Conservation (phyloP, 2,888 invertebrate genomes). For the Mimas tiliae region DNA sequence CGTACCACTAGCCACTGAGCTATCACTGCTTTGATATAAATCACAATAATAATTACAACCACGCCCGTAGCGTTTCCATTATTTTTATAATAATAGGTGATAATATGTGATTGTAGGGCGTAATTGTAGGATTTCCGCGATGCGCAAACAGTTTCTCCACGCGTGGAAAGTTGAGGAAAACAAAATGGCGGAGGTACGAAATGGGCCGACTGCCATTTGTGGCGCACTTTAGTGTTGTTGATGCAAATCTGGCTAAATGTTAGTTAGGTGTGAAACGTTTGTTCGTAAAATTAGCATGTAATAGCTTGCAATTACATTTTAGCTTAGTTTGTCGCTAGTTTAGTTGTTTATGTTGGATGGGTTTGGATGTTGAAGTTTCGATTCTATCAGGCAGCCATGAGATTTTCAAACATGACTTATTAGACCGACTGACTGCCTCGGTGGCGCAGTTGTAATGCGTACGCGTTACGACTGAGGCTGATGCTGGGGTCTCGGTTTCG, state of each 20-base stretch:
- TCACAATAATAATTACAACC: too few species aligned
- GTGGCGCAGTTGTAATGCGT: too few species aligned
- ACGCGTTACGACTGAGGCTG: too few species aligned
- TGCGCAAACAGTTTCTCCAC: conserved; percentile 63
- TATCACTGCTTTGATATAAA: too few species aligned
- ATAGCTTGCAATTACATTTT: background rate
- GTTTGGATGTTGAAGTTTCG: too few species aligned
- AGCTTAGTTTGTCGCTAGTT: background rate
- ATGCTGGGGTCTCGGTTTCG: too few species aligned
- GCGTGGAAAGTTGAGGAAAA: conserved; percentile 57
- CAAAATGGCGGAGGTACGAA: conserved; percentile 34
- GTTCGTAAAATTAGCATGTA: background rate
- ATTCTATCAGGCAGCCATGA: too few species aligned
- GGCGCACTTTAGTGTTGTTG: conserved; percentile 3
- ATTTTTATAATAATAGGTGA: background rate
- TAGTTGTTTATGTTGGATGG: background rate
- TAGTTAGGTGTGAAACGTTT: background rate
- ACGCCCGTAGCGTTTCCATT: background rate
- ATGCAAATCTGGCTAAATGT: background rate
- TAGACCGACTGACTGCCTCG: too few species aligned
- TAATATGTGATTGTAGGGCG: conserved; percentile 46
- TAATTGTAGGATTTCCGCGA: conserved; percentile 63
- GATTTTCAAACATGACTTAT: too few species aligned
- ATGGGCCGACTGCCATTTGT: conserved; percentile 1
- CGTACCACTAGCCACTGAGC: too few species aligned